phyloP scores from a whole-genome alignment of 2,888 invertebrate species.

The Stegana nigrithorax region DNA sequence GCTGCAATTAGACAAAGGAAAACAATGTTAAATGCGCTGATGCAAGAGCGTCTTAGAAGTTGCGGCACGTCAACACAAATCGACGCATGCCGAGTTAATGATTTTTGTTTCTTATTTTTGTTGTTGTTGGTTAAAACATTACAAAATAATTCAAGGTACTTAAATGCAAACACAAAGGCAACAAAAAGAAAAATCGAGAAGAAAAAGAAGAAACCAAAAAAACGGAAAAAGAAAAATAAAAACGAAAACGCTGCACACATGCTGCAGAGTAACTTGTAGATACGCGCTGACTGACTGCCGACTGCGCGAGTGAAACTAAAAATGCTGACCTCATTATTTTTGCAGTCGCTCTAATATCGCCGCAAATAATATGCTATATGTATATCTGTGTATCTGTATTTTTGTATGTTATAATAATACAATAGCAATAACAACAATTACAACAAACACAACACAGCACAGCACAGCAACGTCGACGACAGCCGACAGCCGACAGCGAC shows the following conservation, averaged over 20 bases:
- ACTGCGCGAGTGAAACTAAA: slow-evolving; percentile 12
- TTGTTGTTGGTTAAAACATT: slow-evolving; percentile 15
- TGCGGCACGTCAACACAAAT: background rate
- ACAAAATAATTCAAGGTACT: slow-evolving; percentile 26
- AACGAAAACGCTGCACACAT: background rate
- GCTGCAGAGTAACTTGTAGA: slow-evolving; percentile 14
- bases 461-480: background rate
- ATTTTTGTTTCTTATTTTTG: background rate
- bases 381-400: background rate
- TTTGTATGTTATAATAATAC: slow-evolving; percentile 8
- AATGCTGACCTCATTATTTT: slow-evolving; percentile 20
- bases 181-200: background rate
- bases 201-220: background rate
- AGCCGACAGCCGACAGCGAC: background rate
- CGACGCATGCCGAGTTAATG: too few species aligned
- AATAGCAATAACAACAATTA: slow-evolving; percentile 2
- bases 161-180: background rate
- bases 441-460: background rate
- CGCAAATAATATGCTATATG: background rate
- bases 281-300: slow-evolving; percentile 4
- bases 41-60: background rate
- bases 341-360: slow-evolving; percentile 18
- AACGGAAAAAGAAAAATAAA: background rate
- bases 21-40: too few species aligned
- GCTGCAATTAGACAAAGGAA: too few species aligned